phyloP scores from a whole-genome alignment of 2,797 vertebrate species.

The Rhinogobio ventralis region DNA sequence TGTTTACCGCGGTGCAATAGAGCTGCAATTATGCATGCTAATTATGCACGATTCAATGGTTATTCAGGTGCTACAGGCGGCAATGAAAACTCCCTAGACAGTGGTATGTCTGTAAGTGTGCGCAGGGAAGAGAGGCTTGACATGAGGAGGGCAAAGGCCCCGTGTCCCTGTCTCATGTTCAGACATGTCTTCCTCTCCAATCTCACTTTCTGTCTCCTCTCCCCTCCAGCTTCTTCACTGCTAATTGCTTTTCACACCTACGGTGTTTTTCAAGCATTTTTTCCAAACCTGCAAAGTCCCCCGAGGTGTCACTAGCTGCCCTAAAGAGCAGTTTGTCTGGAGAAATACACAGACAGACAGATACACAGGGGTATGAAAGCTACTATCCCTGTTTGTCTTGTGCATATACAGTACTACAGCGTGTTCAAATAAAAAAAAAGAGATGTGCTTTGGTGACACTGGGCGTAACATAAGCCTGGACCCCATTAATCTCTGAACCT shows the following conservation, averaged over 20 bases:
- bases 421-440: conserved; percentile 10
- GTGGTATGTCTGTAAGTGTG: conserved; percentile 34
- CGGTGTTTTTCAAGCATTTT: conserved; percentile 67
- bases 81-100: conserved; percentile 40
- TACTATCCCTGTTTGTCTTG: conserved; percentile 25
- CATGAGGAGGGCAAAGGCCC: conserved; percentile 33
- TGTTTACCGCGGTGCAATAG: conserved; percentile 33
- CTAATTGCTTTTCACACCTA: conserved; percentile 83
- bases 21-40: conserved; percentile 36
- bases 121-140: conserved; percentile 21
- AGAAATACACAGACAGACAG: conserved; percentile 28
- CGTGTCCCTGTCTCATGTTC: conserved; percentile 61
- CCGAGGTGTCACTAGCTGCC: conserved; percentile 41
- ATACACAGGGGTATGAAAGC: conserved; percentile 15
- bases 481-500: conserved; percentile 19
- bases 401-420: conserved; percentile 1
- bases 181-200: conserved; percentile 68
- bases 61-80: conserved; percentile 33
- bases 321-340: conserved; percentile 45
- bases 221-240: conserved; percentile 59
- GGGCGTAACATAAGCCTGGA: conserved; percentile 22
- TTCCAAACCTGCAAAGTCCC: conserved; percentile 62
- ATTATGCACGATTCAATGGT: conserved; percentile 32
- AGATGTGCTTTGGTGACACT: not conserved
- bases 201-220: conserved; percentile 64